Conservation (phyloP, 2,888 invertebrate species). For the Zootermopsis nevadensis region DNA sequence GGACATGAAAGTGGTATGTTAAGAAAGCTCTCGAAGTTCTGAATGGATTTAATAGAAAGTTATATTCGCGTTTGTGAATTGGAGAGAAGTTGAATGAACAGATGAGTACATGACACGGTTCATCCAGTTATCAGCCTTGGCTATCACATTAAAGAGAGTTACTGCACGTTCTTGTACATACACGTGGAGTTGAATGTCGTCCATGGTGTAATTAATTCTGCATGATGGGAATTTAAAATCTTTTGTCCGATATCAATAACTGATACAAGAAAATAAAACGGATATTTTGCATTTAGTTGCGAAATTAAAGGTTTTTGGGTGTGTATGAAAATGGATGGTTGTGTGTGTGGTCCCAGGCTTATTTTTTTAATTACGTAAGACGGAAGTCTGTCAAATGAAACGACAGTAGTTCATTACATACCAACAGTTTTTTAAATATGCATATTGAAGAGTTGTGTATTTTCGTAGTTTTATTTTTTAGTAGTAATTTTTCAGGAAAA, state of each 20-base stretch:
- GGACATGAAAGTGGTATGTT: not conserved
- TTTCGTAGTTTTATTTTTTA: too few species aligned
- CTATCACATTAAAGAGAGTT: not conserved
- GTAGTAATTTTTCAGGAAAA: too few species aligned
- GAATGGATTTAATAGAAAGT: slow-evolving; percentile 5
- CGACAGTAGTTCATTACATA: not conserved
- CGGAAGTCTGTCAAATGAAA: not conserved
- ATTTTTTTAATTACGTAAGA: not conserved
- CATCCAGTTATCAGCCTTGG: not conserved
- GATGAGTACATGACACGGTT: not conserved
- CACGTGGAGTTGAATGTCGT: not conserved
- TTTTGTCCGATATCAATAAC: not conserved
- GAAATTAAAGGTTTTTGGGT: not conserved
- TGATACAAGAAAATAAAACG: not conserved
- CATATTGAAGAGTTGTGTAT: too few species aligned
- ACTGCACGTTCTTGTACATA: not conserved
- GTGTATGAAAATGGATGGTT: not conserved
- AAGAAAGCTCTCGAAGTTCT: not conserved
- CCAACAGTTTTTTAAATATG: not conserved
- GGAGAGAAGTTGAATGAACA: not conserved
- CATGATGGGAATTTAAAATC: not conserved
- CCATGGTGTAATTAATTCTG: not conserved
- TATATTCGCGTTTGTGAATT: not conserved
- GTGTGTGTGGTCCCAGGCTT: not conserved
- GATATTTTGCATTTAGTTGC: not conserved